phyloP scores from a whole-genome alignment of 2,113 vertebrate genomes.

The Ellobius talpinus region DNA sequence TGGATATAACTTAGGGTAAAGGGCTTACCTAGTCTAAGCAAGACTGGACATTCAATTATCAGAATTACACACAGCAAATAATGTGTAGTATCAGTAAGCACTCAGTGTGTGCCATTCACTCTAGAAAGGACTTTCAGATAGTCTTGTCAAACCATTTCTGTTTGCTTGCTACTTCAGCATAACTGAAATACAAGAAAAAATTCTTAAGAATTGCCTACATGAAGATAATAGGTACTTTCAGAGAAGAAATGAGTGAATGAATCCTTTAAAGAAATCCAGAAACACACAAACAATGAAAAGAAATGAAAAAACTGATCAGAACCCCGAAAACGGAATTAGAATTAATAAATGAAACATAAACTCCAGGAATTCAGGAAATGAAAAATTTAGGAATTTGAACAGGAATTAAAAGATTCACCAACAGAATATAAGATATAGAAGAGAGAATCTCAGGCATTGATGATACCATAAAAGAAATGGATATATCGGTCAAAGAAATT shows the following conservation, averaged over 20 bases:
- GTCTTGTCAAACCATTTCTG: background rate
- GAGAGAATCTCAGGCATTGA: background rate
- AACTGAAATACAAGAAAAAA: background rate
- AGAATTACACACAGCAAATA: background rate
- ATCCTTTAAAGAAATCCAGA: background rate
- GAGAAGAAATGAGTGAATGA: background rate
- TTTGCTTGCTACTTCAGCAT: background rate
- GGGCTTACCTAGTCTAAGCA: background rate
- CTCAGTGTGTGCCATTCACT: background rate
- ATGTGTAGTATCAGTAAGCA: background rate
- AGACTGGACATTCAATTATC: background rate
- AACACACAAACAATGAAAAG: background rate
- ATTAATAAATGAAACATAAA: background rate
- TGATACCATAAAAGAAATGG: background rate
- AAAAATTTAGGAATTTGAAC: background rate
- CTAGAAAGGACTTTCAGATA: background rate
- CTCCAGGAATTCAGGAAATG: background rate
- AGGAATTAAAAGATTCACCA: background rate
- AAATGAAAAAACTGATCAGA: background rate
- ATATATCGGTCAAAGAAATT: background rate
- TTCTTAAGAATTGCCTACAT: background rate
- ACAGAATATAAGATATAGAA: background rate
- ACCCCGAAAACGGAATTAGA: background rate
- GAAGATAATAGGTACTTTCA: background rate
- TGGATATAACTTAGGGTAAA: background rate